Evolutionary conservation across 2,888 invertebrate species (phyloP), one percentile per base, ranked within the genome.

Genomic region (Acrobasis consociella): DNA sequence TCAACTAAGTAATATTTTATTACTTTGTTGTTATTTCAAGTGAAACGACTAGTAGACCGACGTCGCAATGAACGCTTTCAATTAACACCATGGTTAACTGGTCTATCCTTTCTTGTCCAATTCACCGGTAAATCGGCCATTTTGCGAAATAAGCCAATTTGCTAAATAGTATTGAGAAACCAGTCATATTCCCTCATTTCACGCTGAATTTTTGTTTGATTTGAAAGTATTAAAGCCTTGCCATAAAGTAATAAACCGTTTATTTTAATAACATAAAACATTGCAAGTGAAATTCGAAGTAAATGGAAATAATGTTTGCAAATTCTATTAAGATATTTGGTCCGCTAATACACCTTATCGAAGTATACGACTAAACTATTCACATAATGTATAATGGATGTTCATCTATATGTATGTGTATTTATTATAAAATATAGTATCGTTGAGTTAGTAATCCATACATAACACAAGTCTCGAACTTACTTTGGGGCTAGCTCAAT

Each of bases 41-140:
- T 56, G 42, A 17, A 56, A 56, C 56, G 11, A 56, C 42, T 56
- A 22, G 11, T 31, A 31, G 11, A 22, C 9, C 22, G 42, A 17
- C 56, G 42, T 42, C 56, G 56, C 46, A 56, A 56, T n/a, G 39
- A 39, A 16, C 38, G 53, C 39, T 42, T 56, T 56, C 56, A 56
- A 56, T 56, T 56, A 56, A 42, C 56, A 42, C 56, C 22, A 56
- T 56, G 56, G 46, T 56, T 56, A 56, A 42, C 55, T 56, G 22
- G 56, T 39, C 56, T 56, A 56, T 56, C 56, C 42, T 56, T 56
- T 56, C 46, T 46, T 42, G 56, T 56, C 17, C 17, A 42, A 56
- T 56, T 42, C 7, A 22, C 17, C 38, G 39, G 55, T 10, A 39
- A 56, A 56, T 56, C 56, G 42, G 42, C 42, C 56, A 42, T 56